Evolutionary conservation across 1,140 invertebrate genomes (phyloP).

Genomic region (Sesamia nonagrioides): DNA sequence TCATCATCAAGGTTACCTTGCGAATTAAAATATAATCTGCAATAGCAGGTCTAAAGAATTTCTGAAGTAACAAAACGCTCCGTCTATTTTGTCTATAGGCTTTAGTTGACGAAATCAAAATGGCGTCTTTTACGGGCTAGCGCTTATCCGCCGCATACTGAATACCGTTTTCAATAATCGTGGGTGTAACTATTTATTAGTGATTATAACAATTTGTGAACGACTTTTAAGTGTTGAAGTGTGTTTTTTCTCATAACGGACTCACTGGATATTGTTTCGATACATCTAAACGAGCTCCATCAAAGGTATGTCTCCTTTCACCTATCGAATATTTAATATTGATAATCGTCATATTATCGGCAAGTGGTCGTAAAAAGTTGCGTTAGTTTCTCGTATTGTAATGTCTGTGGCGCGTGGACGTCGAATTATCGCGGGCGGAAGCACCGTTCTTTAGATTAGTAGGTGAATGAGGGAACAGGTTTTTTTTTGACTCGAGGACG

Average conservation of each 20-base stretch:
- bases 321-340: conserved; percentile 75
- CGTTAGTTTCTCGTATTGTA: conserved; percentile 30
- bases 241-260: conserved; percentile 58
- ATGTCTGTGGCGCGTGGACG: conserved; percentile 32
- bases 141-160: conserved; percentile 82
- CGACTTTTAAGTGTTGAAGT: conserved; percentile 69
- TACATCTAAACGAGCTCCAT: conserved; percentile 68
- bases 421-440: conserved; percentile 62
- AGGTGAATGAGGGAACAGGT: conserved; percentile 78
- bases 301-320: conserved; percentile 85
- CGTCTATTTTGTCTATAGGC: conserved; percentile 72
- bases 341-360: conserved; percentile 54
- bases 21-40: not conserved
- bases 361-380: conserved; percentile 50
- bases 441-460: conserved; percentile 77
- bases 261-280: conserved; percentile 49
- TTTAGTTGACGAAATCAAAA: conserved; percentile 87
- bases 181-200: conserved; percentile 71
- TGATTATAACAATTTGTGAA: conserved; percentile 66
- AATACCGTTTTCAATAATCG: conserved; percentile 68
- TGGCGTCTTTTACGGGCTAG: conserved; percentile 85
- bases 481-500: conserved; percentile 73
- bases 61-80: conserved; percentile 54
- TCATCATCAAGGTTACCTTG: too few relatives aligned
- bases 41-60: not conserved